Percentiles rank a stretch among this genome's conserved stretches.
Conservation (phyloP, 1,140 invertebrate species). For the Pseudobourletiella spinata region DNA sequence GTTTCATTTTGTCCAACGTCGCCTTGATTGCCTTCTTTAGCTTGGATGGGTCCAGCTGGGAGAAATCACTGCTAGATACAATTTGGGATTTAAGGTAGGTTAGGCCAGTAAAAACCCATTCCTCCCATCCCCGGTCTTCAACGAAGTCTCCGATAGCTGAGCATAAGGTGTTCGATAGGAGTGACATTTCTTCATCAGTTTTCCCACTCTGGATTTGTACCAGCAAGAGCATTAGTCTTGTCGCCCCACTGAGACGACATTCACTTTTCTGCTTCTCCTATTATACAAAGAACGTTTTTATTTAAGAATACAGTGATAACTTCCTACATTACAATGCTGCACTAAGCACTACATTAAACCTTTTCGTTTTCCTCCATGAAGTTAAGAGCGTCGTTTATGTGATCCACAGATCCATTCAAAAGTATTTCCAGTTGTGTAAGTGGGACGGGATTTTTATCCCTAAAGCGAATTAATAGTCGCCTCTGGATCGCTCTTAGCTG, state of each 20-base stretch:
- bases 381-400: slow-evolving; percentile 47
- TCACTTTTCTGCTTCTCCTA: slow-evolving; percentile 39
- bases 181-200: slow-evolving; percentile 40
- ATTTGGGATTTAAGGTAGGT: slow-evolving; percentile 32
- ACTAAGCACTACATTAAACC: no score
- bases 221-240: slow-evolving; percentile 41
- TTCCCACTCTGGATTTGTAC: slow-evolving; percentile 40
- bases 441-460: slow-evolving; percentile 62
- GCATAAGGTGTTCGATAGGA: slow-evolving; percentile 40
- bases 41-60: slow-evolving; percentile 22
- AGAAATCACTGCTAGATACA: slow-evolving; percentile 11
- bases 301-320: not conserved
- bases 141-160: slow-evolving; percentile 39
- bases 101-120: slow-evolving; percentile 22
- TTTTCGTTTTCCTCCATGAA: slow-evolving; percentile 43
- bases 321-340: no score
- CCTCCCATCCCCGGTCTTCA: slow-evolving; percentile 40
- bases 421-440: slow-evolving; percentile 61
- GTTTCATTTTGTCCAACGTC: slow-evolving; percentile 29
- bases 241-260: slow-evolving; percentile 41
- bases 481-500: slow-evolving; percentile 66
- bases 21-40: slow-evolving; percentile 28
- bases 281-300: no score
- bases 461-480: slow-evolving; percentile 60
- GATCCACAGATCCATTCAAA: slow-evolving; percentile 58